Base-by-base conservation (phyloP, 2,888 invertebrate genomes). In the Rhabditophanes sp. region DNA sequence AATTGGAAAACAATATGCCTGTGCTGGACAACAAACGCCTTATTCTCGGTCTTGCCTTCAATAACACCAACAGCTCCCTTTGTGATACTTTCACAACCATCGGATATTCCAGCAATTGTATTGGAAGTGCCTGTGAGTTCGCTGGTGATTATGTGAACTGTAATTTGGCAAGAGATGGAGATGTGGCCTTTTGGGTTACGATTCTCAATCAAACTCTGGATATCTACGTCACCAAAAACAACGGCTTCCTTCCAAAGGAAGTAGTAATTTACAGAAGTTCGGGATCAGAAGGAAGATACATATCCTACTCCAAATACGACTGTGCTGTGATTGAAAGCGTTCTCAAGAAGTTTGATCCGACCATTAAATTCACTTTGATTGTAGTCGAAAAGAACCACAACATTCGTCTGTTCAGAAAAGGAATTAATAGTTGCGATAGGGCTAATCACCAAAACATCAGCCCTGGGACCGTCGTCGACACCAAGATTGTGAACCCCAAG, bases 381-480 rank as follows among this genome's bases (percentile, higher is more conserved):
- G 44, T 50, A 7, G 46, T 46, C 8, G 45, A 48, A 24, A 53
- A 53, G 33, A 39, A 52, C 5, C 56, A 59, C 28, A 41, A 35
- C 11, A 25, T 48, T 6, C 48, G 56, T 2, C 26, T 41, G n/a
- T 29, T 25, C 16, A 34, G 9, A 25, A 15, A 19, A 6, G 18
- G 23, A 15, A n/a, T 4, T 30, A 17, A 14, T n/a, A 15, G 2
- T 30, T 34, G 22, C 17, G 21, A 36, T 19, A 31, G 25, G 21
- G 25, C 51, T 1, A 14, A 47, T 3, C 40, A 49, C 2, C 53
- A 51, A 44, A 57, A 62, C 33, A 41, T 62, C 21, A 37, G 24
- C 11, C 37, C 45, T 6, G 61, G 61, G 29, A 37, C 58, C 2
- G 46, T 55, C 9, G 37, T 62, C 15, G 60, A 61, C 28, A 26